phyloP scores from a whole-genome alignment of 2,888 invertebrate species.

The Dasypolia templi region DNA sequence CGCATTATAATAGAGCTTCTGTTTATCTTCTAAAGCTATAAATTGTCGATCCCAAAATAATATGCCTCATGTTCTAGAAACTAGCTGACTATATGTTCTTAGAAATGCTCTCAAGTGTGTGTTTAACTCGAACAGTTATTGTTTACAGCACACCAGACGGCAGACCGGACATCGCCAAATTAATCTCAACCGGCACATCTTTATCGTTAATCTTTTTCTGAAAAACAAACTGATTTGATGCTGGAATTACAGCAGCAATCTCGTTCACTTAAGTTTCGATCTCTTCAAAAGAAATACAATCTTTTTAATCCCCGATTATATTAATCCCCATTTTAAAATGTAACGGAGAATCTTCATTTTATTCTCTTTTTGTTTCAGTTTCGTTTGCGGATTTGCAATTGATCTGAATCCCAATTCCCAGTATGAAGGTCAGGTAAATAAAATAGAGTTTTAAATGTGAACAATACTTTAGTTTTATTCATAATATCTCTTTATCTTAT shows the following conservation, averaged over 20 bases:
- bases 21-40: slow-evolving; percentile 49
- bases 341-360: slow-evolving; percentile 22
- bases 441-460: slow-evolving; percentile 72
- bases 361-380: slow-evolving; percentile 17
- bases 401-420: slow-evolving; percentile 20
- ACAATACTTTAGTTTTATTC: slow-evolving; percentile 82
- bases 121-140: slow-evolving; percentile 47
- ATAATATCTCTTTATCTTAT: slow-evolving; percentile 82
- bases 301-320: slow-evolving; percentile 40
- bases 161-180: slow-evolving; percentile 19
- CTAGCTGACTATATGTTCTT: slow-evolving; percentile 45
- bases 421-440: slow-evolving; percentile 71
- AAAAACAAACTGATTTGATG: slow-evolving; percentile 21
- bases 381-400: slow-evolving; percentile 12
- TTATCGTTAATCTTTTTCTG: slow-evolving; percentile 46
- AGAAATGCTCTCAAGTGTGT: slow-evolving; percentile 42
- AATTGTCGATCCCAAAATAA: slow-evolving; percentile 57
- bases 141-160: slow-evolving; percentile 48
- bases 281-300: slow-evolving; percentile 26
- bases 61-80: slow-evolving; percentile 38
- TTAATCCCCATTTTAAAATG: slow-evolving; percentile 31
- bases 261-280: slow-evolving; percentile 6
- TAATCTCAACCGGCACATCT: slow-evolving; percentile 37
- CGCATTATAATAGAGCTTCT: slow-evolving; percentile 15
- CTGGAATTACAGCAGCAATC: neutral